phyloP scores from a whole-genome alignment of 2,113 vertebrate genomes.

The Ceyx cyanopectus region DNA sequence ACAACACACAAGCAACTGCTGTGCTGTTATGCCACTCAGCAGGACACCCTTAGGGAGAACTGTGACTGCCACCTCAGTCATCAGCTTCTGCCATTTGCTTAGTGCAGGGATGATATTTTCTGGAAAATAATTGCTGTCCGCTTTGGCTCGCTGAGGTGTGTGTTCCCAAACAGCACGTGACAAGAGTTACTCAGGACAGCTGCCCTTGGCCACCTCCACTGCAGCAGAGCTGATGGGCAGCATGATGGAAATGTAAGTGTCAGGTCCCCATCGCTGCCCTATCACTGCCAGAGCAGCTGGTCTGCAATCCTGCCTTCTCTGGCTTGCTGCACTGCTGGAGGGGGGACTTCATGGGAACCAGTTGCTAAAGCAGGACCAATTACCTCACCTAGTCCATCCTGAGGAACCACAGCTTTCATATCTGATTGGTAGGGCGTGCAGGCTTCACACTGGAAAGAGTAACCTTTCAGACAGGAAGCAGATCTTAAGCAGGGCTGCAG shows the following conservation, averaged over 20 bases:
- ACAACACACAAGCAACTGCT: accelerated
- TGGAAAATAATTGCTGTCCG: neutral
- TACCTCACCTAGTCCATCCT: neutral
- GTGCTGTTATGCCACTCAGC: accelerated
- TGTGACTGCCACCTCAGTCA: neutral
- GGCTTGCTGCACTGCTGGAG: neutral
- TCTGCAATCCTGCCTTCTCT: neutral
- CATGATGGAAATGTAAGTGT: neutral
- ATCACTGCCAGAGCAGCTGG: neutral
- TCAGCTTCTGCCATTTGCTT: neutral
- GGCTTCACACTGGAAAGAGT: neutral
- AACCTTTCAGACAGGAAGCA: neutral
- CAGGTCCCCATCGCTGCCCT: neutral
- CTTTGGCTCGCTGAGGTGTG: neutral
- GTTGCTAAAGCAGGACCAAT: neutral
- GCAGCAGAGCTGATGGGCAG: neutral
- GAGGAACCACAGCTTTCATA: neutral
- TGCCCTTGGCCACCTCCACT: neutral
- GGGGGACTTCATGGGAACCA: neutral
- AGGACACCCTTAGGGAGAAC: neutral
- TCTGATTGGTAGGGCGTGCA: neutral
- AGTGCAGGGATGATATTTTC: neutral
- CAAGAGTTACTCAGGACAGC: neutral
- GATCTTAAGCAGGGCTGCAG: neutral
- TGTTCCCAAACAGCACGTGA: neutral